Base-by-base conservation (phyloP, 2,888 invertebrate genomes). In the Plemyria rubiginata region DNA sequence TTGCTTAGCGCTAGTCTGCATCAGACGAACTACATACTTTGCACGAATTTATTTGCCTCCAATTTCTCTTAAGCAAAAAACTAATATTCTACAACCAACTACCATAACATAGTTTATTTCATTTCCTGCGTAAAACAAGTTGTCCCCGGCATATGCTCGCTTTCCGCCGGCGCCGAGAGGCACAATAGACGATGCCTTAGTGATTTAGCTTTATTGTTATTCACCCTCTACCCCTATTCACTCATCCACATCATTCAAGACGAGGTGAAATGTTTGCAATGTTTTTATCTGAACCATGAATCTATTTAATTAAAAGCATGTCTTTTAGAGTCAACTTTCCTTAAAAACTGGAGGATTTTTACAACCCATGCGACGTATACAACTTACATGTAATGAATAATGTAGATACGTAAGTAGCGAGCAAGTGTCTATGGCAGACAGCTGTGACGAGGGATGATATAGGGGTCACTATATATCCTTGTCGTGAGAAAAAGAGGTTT, bases 201-300 rank as follows among this genome's bases (percentile, higher is more conserved):
- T 91, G 91, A 92, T 92, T 91, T 92, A 92, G 86, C 89, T 92
- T 92, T 91, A 92, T 91, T 92, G 88, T 91, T 85, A 86, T 90
- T 85, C 90, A 88, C 90, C 92, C 91, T 50, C 56, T 48, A 51
- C 36, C 56, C 64, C 53, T 56, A 56, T 60, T 85, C 75, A 74
- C 73, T 76, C 70, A 70, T 77, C 75, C 75, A 82, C 80, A 87
- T 87, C 85, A 85, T 84, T 84, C 81, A 80, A 77, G 72, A 80
- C 77, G 76, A 70, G 61, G 59, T 70, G 64, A 66, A 60, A 53
- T 64, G 66, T 62, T 66, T 67, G 60, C 62, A 53, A 49, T 54
- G 46, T 62, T 60, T 63, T 60, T 60, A 11, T 54, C 32, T 60
- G 36, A 38, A 38, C 36, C 11, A 38, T 1, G 36, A 3, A 50